Evolutionary conservation across 2,797 vertebrate genomes (phyloP), one percentile per base, ranked within the genome.

Genomic region (Loris lydekkerianus): DNA sequence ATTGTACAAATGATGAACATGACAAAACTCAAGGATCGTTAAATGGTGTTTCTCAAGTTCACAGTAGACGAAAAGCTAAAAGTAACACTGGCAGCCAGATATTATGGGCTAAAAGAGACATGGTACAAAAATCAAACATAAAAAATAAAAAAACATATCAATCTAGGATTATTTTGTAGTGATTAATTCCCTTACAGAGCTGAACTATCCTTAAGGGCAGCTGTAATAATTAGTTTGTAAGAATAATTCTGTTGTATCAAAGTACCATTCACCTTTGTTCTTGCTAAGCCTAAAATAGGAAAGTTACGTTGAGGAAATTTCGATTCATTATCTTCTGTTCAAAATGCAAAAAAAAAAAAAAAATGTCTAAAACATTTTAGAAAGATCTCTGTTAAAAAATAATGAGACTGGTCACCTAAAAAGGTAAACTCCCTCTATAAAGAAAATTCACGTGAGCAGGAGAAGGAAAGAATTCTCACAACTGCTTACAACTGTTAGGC

Each of bases 91-190:
- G 21, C 11, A 75, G 37, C 20, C 20, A 75, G 31, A n/a, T 10
- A 69, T 63, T 18, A 78, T 53, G 46, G 31, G 29, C n/a, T 56
- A 15, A 92, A 37, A 85, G 69, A 89, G 67, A 72, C 9, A 58
- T 5, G 60, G 37, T 91, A 72, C 23, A 61, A 72, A 87, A 94
- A 67, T 69, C 23, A 83, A 96, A 86, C n/a, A 46, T 27, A n/a
- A 46, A 60, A 7, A 60, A 78, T 20, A 18, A 21, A 60, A 73
- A 91, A 72, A 27, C 27, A 1, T 81, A 65, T 53, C 31, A n/a
- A 27, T 89, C 70, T 78, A 70, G 21, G 10, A 40, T 49, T 13
- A 83, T 23, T 86, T 67, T 77, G 25, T 49, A 31, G 43, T 37
- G 56, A 78, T 14, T 49, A 65, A 60, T 83, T 90, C 21, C 46